Base-by-base conservation (phyloP, 2,113 vertebrate genomes). In the Phaethornis superciliosus region DNA sequence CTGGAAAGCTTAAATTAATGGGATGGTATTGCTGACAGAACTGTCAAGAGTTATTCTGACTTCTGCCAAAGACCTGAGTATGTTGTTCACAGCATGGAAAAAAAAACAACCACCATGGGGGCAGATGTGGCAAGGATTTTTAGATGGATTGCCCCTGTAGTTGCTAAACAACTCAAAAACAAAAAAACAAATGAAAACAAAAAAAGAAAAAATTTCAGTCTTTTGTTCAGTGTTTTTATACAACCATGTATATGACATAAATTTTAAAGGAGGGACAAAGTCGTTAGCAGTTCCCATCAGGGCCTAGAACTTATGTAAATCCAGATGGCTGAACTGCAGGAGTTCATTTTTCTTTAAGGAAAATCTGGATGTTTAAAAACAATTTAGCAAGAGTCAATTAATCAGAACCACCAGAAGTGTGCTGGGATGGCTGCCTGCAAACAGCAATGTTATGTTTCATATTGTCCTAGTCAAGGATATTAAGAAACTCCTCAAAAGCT, bases 301-400 rank as follows among this genome's bases (percentile, higher is more conserved):
- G 35, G 56, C 37, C 70, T 40, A 81, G 75, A 47, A 90, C 77
- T 91, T 70, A 71, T 67, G 62, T 69, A 74, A 89, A 85, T 91
- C 85, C 75, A 88, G 60, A 96, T 94, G 91, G 94, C 67, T 82
- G 55, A 87, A 79, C 12, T 27, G 78, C 86, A 80, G 14, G 52
- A 88, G 30, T 32, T 84, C 40, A 11, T 59, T 85, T 83, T 70
- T 56, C 78, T 94, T 83, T 81, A 70, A 93, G 85, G 89, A 84
- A 94, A 91, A 90, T 93, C 85, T 93, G 88, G 77, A 95, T 92
- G 65, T 62, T 94, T 90, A 76, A 89, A 93, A 77, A 92, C 89
- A 80, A 76, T 90, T 93, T 91, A 94, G 51, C 58, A 28, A 67
- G 21, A 91, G 46, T 8, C 56, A 96, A 87, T 79, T 89, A 89